Conservation (phyloP, 1,140 invertebrate genomes). For the Drosophila rhopaloa region DNA sequence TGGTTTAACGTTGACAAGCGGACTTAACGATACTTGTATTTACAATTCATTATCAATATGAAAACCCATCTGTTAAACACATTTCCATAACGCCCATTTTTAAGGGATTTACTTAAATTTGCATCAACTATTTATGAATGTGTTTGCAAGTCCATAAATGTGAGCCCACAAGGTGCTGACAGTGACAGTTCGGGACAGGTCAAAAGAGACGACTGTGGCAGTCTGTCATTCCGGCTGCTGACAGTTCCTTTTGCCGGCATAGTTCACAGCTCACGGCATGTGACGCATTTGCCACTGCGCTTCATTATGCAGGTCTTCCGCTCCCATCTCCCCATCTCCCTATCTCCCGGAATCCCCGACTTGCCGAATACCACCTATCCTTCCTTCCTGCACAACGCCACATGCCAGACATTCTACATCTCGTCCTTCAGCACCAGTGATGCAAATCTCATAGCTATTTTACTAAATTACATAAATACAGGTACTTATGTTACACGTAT, state of each 20-base stretch:
- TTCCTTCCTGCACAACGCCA: slow-evolving; percentile 9
- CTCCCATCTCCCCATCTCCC: slow-evolving; percentile 8
- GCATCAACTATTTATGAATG: slow-evolving; percentile 30
- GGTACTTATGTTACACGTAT: neutral
- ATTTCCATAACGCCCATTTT: slow-evolving; percentile 6
- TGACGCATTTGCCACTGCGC: slow-evolving; percentile 61
- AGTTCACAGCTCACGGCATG: slow-evolving; percentile 44
- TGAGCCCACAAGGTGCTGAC: neutral
- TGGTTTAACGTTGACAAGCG: neutral
- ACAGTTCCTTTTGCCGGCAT: slow-evolving; percentile 37
- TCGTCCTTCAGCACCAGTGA: slow-evolving; percentile 1
- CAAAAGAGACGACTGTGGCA: slow-evolving; percentile 9
- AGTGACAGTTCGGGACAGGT: slow-evolving; percentile 13
- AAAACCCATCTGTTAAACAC: slow-evolving; percentile 13
- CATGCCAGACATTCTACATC: slow-evolving; percentile 34
- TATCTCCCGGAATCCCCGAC: slow-evolving; percentile 6
- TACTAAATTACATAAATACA: neutral
- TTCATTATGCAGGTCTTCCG: slow-evolving; percentile 68
- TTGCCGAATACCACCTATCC: slow-evolving; percentile 10
- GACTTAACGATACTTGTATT: neutral
- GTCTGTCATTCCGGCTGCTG: slow-evolving; percentile 26
- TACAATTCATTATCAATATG: slow-evolving; percentile 7
- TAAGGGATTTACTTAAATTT: slow-evolving; percentile 16
- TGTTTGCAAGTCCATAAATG: slow-evolving; percentile 10
- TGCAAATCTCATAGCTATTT: neutral